Evolutionary conservation across 2,888 invertebrate species (phyloP), one percentile per base, ranked within the genome.

Genomic region (Hecatera dysodea): DNA sequence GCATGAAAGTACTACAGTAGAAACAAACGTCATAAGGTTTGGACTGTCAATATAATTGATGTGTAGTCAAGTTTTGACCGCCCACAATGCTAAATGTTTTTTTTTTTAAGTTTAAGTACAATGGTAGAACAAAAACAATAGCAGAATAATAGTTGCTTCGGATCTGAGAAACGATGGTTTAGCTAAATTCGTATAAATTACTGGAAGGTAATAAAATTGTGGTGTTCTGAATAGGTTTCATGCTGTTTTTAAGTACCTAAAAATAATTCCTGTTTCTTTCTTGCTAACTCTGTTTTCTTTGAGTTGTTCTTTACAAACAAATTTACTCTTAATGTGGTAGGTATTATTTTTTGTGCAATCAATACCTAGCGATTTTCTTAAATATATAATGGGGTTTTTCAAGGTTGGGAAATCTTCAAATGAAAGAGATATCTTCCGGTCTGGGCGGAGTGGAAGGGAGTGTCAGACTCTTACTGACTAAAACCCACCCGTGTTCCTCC

Each of bases 41-140:
- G 17, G 69, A 53, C 67, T 78, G 83, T 78, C 84, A 83, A 82
- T 78, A 68, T 80, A 83, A 85, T 86, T 82, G 83, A 86, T 86
- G 75, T 60, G 64, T 74, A 64, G 71, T 81, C 24, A 67, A 71
- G 66, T 60, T 62, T 60, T 66, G 83, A 61, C 84, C 86, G 82
- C 86, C 86, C 84, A 86, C 86, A 56, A 78, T 24, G 75, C 61
- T 33, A 72, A 76, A 75, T 72, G 12, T 53, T 72, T 77, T 60
- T 81, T 75, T 77, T 66, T 46, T 57, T 9, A 17, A 44, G 22
- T 66, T 53, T 42, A 15, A 12, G n/a, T 67, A 81, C 79, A 81
- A 79, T 79, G 56, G 81, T 1, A 29, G 33, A 22, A 72, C 48
- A 81, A 75, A 82, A 80, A 79, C 73, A 75, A 50, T 59, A 50